Base-by-base conservation (phyloP, 2,113 vertebrate species). In the Grantiella picta region DNA sequence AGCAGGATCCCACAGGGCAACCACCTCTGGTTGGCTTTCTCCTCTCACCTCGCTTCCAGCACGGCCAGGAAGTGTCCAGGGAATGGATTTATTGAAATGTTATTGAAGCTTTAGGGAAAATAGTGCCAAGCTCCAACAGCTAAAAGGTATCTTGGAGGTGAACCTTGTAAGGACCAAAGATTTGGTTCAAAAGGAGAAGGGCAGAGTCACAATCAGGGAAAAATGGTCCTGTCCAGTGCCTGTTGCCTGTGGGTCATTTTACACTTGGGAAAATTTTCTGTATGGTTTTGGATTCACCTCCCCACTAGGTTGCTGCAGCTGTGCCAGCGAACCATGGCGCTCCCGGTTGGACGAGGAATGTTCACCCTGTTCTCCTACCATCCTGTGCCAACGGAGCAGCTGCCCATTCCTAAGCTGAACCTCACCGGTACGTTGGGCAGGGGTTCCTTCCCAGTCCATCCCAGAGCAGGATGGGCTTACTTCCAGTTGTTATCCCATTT, bases 331-430 rank as follows among this genome's bases (percentile, higher is more conserved):
- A 99, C 99, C 52, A 99, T 99, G 99, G 98, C 99, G 2, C 98
- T 99, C 11, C 99, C 99, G 1, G 98, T 99, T 5, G 99, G 99
- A 38, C 97, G 99, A 94, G 99, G 99, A n/a, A 99, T 99, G 97
- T 99, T 99, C 95, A 99, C 99, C 16, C 97, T 99, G 77, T 99
- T 99, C 97, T 99, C 99, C 1, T 99, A 99, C 50, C 99, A 99
- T 38, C 99, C 99, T 3, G 99, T 99, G 54, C 99, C 99, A 2
- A 99, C 99, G 0, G 99, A 99, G 83, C 99, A 99, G 15, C 94
- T 99, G 77, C 99, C 99, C 20, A 99, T 99, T 60, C 99, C 99
- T 4, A 99, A 99, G 87, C 95, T 99, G 80, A 99, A 99, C 92
- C 97, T 99, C 44, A 99, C 99, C 10, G 99, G 99, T 99, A 97